Base-by-base conservation (phyloP, 2,888 invertebrate species). In the Sarcophaga caerulescens region DNA sequence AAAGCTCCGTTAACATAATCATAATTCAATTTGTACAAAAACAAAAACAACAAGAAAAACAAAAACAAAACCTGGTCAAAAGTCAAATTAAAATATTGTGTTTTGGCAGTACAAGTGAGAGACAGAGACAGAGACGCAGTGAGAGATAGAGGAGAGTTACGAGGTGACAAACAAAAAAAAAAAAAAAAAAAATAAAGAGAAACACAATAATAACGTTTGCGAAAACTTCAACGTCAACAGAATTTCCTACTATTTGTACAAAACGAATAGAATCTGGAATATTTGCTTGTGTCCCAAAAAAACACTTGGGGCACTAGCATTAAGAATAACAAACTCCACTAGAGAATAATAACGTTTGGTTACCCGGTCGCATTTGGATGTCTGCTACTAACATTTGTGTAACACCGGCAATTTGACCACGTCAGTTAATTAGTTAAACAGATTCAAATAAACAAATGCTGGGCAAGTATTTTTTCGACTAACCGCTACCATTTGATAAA, bases 341-440 rank as follows among this genome's bases (percentile, higher is more conserved):
- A 10, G 3, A 35, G 8, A 35, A 35, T 8, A 8, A 35, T 4
- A 35, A 35, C 8, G 10, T 35, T 35, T 35, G 35, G 35, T 35
- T 8, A 8, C 35, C 35, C 35, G 6, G 35, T 35, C 35, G 35
- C 35, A 35, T 35, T 35, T 47, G 47, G 12, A 47, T 14, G 47
- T 14, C 47, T 14, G 14, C 4, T 52, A 4, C 14, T 68, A 17
- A 1, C 17, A 68, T 68, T 74, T 52, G 68, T 66, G 62, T 47
- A 68, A 19, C 35, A 57, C 62, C 73, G 47, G 45, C 77, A 60
- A 66, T 81, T 81, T 65, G 77, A 66, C 77, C 73, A 78, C 21
- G 77, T 60, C 74, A 78, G 69, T 81, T 81, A 85, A 85, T 85
- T 85, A 81, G 77, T 63, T 78, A 74, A 85, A 74, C 63, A 81